Evolutionary conservation across 1,140 invertebrate genomes (phyloP).

Genomic region (Diabrotica virgifera): DNA sequence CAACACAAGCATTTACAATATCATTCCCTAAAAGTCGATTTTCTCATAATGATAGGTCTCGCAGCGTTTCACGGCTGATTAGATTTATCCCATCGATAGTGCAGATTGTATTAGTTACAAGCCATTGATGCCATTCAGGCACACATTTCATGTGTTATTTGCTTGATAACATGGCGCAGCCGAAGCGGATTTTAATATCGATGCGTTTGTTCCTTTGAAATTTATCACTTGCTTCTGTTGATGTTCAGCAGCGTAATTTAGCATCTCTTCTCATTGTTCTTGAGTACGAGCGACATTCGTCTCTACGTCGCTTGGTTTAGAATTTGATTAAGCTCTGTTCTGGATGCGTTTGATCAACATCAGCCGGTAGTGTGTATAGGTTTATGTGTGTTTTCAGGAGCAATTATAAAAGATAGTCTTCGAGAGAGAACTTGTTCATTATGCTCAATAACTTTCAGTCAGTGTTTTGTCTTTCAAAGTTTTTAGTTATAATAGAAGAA

Average conservation of each 20-base stretch:
- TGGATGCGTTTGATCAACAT: too few relatives aligned
- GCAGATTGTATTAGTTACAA: conserved; percentile 34
- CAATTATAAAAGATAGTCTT: too few relatives aligned
- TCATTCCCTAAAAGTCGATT: conserved; percentile 9
- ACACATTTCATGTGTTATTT: conserved; percentile 30
- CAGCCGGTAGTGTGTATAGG: too few relatives aligned
- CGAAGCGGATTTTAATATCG: conserved; percentile 12
- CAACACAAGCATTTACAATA: conserved; percentile 6
- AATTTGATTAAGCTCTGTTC: not conserved
- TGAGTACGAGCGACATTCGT: not conserved
- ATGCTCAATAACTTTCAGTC: too few relatives aligned
- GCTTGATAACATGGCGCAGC: conserved; percentile 23
- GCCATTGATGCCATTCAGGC: conserved; percentile 30
- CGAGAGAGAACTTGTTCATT: too few relatives aligned
- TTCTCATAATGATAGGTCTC: conserved; percentile 21
- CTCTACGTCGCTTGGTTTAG: not conserved
- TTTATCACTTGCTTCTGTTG: conserved; percentile 6
- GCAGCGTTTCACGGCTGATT: conserved; percentile 30
- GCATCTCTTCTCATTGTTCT: not conserved
- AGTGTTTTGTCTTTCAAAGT: too few relatives aligned
- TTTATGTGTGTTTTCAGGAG: too few relatives aligned
- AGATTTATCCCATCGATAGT: conserved; percentile 32
- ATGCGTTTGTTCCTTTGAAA: conserved; percentile 13
- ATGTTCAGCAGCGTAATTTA: not conserved
- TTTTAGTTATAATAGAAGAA: too few relatives aligned